Conservation (phyloP, 2,113 vertebrate species). For the Neomonachus schauinslandi region DNA sequence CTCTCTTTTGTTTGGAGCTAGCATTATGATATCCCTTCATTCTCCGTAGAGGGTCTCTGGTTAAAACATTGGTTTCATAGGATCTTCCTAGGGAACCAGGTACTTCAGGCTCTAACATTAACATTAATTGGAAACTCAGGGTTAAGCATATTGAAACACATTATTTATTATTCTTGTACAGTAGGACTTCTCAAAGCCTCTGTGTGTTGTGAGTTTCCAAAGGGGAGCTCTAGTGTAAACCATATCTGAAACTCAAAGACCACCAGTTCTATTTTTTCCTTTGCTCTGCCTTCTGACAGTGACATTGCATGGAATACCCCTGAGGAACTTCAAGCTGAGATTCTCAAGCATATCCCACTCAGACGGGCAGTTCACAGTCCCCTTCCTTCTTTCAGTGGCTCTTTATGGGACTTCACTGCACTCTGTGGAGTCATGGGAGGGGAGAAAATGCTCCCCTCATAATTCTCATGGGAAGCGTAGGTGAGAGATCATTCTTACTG, state of each 20-base stretch:
- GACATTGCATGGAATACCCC: neutral
- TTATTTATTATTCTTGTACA: neutral
- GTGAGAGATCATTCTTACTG: neutral
- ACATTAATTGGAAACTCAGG: neutral
- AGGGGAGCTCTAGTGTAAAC: neutral
- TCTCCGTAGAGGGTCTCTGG: neutral
- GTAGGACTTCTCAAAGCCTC: neutral
- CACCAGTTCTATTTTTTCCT: neutral
- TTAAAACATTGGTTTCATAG: neutral
- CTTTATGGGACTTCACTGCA: neutral
- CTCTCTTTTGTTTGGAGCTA: neutral
- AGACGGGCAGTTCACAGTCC: neutral
- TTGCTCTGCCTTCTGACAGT: neutral
- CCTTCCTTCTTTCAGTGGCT: constrained; percentile 1
- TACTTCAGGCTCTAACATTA: neutral
- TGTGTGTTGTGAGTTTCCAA: neutral
- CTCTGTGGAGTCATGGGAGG: neutral
- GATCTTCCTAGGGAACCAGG: neutral
- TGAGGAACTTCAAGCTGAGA: neutral
- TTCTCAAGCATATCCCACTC: neutral
- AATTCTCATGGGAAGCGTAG: neutral
- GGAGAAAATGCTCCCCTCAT: neutral
- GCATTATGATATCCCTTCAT: neutral
- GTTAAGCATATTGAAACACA: constrained; percentile 19
- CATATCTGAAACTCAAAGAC: neutral